Conservation (phyloP, 92 coral and sea anemone species). For the Parazoanthus atlanticus region DNA sequence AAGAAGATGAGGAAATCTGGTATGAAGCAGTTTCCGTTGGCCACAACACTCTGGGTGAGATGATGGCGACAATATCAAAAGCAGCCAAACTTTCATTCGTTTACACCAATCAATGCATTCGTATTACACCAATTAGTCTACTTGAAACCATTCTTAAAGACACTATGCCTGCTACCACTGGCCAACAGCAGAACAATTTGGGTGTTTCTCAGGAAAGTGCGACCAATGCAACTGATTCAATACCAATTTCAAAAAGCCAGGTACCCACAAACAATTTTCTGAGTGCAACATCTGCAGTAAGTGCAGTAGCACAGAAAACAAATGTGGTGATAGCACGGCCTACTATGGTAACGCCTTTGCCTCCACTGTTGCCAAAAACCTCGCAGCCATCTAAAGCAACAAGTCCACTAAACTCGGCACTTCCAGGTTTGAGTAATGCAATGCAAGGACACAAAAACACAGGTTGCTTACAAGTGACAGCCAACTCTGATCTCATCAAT, state of each 20-base stretch:
- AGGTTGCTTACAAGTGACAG: not conserved
- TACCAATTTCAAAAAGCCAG: not conserved
- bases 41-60: slow-evolving; percentile 84
- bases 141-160: slow-evolving; percentile 28
- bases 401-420: slow-evolving; percentile 4
- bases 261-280: not conserved
- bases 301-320: not conserved
- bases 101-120: slow-evolving; percentile 86
- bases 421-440: not conserved
- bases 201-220: not conserved
- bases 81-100: slow-evolving; percentile 74
- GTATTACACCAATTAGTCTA: slow-evolving; percentile 71
- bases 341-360: slow-evolving; percentile 27
- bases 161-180: not conserved
- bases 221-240: not conserved
- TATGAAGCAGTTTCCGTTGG: slow-evolving; percentile 76
- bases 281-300: not conserved
- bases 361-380: slow-evolving; percentile 38
- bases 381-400: not conserved
- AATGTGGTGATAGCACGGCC: not conserved
- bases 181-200: not conserved
- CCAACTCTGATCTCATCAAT: not conserved
- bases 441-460: not conserved
- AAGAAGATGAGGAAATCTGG: slow-evolving; percentile 46
- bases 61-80: slow-evolving; percentile 87